These are phyloP conservation scores for Cheilosia vernalis DNA, from an alignment of 2,888 invertebrate genomes.

Conservation along the genomic window DNA sequence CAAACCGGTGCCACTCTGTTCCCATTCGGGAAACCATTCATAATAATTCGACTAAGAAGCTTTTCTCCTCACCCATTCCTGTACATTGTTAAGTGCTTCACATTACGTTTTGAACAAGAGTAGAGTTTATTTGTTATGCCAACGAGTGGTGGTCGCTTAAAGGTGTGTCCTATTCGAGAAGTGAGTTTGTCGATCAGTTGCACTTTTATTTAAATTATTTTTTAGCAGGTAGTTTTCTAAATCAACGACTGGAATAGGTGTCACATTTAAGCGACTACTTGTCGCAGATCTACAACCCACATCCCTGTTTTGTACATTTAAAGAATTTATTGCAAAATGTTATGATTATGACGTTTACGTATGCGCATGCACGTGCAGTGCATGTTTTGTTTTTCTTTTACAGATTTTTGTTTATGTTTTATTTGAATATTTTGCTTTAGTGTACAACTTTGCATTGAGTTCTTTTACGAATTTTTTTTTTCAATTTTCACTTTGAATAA, in stretches of 20 bases:
- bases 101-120: conserved; percentile 13
- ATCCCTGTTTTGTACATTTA: conserved; percentile 35
- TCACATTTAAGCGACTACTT: neutral
- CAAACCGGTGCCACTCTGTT: conserved; percentile 41
- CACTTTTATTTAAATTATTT: neutral
- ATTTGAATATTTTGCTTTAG: neutral
- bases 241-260: neutral
- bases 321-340: conserved; percentile 53
- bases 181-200: neutral
- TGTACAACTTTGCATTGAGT: conserved; percentile 16
- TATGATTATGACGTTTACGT: conserved; percentile 22
- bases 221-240: neutral
- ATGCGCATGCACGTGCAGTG: neutral
- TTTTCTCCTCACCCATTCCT: conserved; percentile 14
- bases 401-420: neutral
- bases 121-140: conserved; percentile 11
- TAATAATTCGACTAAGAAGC: conserved; percentile 29
- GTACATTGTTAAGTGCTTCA: conserved; percentile 34
- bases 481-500: conserved; percentile 12
- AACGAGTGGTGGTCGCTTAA: conserved; percentile 20
- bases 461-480: conserved; percentile 37
- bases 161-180: conserved; percentile 2
- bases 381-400: neutral
- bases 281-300: conserved; percentile 7
- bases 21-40: neutral